phyloP scores from a whole-genome alignment of 2,113 vertebrate species.

The Myiozetetes cayanensis region DNA sequence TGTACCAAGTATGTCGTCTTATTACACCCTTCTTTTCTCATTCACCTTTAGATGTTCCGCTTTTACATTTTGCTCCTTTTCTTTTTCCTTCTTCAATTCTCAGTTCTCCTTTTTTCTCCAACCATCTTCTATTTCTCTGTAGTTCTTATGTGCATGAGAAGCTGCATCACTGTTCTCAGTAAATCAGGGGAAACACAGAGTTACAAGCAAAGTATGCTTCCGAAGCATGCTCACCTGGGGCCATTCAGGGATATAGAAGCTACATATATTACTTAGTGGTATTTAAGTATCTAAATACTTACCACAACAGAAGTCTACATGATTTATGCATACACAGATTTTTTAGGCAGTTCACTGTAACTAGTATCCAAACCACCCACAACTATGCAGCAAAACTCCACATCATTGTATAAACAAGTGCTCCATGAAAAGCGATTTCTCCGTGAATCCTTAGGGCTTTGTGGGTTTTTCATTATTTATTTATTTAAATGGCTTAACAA shows the following conservation, averaged over 20 bases:
- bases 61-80: neutral
- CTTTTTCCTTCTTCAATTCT: neutral
- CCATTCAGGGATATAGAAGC: neutral
- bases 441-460: constrained; percentile 14
- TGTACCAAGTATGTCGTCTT: neutral
- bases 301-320: neutral
- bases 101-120: neutral
- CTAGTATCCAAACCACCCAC: constrained; percentile 11
- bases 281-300: neutral
- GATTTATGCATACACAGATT: neutral
- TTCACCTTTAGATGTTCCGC: neutral
- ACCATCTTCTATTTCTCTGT: neutral
- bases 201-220: neutral
- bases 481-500: constrained; percentile 44
- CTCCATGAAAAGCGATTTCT: constrained; percentile 9
- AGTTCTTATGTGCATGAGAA: neutral
- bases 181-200: neutral
- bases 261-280: neutral
- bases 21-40: neutral
- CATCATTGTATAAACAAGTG: constrained; percentile 24
- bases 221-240: neutral
- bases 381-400: constrained; percentile 20
- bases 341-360: neutral
- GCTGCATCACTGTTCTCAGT: neutral
- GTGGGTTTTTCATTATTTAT: constrained; percentile 9